Percentiles rank a stretch among this genome's conserved stretches.
Conservation (phyloP, 2,888 invertebrate species). For the Calameuta pallipes region DNA sequence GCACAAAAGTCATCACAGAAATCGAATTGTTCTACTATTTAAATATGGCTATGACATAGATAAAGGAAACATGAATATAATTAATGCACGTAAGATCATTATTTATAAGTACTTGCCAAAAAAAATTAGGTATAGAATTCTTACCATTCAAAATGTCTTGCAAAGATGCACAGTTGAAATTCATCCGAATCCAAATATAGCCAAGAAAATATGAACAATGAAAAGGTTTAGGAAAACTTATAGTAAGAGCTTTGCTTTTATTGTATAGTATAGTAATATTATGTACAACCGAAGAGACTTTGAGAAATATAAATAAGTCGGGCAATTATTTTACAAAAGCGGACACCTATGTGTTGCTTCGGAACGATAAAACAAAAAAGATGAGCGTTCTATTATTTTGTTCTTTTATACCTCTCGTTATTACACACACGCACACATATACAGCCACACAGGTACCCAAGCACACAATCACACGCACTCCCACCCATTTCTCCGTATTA, state of each 20-base stretch:
- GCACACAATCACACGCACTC: background rate
- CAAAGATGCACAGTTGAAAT: background rate
- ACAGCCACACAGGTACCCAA: background rate
- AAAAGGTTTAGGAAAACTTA: background rate
- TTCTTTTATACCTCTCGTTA: background rate
- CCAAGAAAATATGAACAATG: background rate
- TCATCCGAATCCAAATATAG: background rate
- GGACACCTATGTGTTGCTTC: constrained; percentile 20
- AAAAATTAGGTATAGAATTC: background rate
- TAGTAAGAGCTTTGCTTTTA: constrained; percentile 36
- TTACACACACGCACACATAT: background rate
- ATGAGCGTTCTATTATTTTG: background rate
- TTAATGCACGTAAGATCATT: background rate
- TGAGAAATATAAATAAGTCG: constrained; percentile 31
- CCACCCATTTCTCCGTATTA: background rate
- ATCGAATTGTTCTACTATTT: background rate
- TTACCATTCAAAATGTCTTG: background rate
- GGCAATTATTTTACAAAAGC: constrained; percentile 46
- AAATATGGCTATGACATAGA: background rate
- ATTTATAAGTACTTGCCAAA: background rate
- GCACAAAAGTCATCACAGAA: background rate
- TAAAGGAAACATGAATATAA: background rate
- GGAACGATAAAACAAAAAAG: constrained; percentile 22
- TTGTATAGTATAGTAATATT: constrained; percentile 34
- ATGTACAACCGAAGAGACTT: constrained; percentile 41